Percentiles rank a stretch among this genome's conserved stretches.
Evolutionary conservation across 2,113 vertebrate genomes (phyloP).

Genomic region (Bufo bufo): DNA sequence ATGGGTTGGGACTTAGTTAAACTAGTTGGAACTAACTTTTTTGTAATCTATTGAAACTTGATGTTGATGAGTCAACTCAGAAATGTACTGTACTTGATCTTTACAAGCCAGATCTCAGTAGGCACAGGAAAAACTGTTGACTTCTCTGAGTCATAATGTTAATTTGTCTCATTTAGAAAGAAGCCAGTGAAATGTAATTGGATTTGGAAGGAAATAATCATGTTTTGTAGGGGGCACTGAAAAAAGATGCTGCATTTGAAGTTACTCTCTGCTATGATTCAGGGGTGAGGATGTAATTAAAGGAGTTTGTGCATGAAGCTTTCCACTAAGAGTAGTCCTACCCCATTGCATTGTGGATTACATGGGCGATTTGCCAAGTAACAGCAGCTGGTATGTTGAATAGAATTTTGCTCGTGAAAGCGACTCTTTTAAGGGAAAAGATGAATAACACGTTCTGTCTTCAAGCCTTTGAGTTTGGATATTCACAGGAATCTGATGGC

Average conservation of each 20-base stretch:
- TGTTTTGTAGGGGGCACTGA: neutral
- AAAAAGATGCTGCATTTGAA: neutral
- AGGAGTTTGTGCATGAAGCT: neutral
- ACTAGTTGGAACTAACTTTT: neutral
- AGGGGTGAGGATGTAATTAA: conserved; percentile 15
- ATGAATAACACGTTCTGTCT: conserved; percentile 39
- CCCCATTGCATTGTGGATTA: conserved; percentile 19
- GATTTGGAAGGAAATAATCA: conserved; percentile 27
- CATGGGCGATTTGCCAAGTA: conserved; percentile 31
- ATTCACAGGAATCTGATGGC: conserved; percentile 18
- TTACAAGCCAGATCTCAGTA: neutral
- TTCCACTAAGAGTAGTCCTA: conserved; percentile 27
- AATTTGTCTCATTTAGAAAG: neutral
- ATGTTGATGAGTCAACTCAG: neutral
- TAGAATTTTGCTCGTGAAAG: conserved; percentile 31
- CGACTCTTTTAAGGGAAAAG: conserved; percentile 23
- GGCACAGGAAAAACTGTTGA: conserved; percentile 14
- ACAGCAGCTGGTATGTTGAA: conserved; percentile 42
- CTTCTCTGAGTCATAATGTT: neutral
- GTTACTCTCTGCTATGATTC: conserved; percentile 16
- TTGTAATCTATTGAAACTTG: neutral
- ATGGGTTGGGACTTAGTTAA: neutral
- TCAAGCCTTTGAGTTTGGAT: conserved; percentile 15
- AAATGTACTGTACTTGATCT: neutral
- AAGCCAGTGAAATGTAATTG: conserved; percentile 20